phyloP scores from a whole-genome alignment of 2,113 vertebrate species.

The Nothoprocta perdicaria region DNA sequence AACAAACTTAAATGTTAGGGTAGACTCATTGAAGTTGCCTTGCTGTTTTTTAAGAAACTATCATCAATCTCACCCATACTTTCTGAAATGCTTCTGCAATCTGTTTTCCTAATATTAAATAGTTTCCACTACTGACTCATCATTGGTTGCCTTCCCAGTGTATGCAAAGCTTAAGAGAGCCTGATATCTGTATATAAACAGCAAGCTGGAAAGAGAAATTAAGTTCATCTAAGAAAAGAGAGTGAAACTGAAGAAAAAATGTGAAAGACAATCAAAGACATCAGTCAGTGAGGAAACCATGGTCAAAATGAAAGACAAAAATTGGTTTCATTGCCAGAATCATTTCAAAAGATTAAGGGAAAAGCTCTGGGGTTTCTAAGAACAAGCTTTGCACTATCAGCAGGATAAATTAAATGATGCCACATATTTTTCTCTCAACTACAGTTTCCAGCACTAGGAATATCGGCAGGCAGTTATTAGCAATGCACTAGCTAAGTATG shows the following conservation, averaged over 20 bases:
- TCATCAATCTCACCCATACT: constrained; percentile 14
- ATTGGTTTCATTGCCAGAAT: not conserved
- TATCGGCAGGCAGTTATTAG: not conserved
- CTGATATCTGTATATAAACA: constrained; percentile 41
- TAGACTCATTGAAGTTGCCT: not conserved
- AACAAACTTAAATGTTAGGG: not conserved
- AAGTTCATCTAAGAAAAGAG: not conserved
- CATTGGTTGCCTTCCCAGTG: constrained; percentile 49
- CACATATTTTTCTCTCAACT: not conserved
- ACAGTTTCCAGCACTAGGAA: not conserved
- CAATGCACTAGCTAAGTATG: not conserved
- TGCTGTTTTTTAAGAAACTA: not conserved
- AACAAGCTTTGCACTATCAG: not conserved
- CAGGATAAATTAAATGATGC: not conserved
- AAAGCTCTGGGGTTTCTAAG: not conserved
- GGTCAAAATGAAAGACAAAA: not conserved
- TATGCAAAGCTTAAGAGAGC: constrained; percentile 4
- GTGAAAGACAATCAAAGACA: not conserved
- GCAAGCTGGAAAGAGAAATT: constrained; percentile 6
- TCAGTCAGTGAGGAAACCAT: not conserved
- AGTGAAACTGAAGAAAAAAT: not conserved
- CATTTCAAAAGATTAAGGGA: not conserved
- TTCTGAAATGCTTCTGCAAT: constrained; percentile 50
- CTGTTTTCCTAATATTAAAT: constrained; percentile 48
- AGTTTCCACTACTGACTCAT: constrained; percentile 66